These are phyloP conservation scores for Esox masquinongy DNA, from an alignment of 2,797 vertebrate genomes.

Conservation along the genomic window DNA sequence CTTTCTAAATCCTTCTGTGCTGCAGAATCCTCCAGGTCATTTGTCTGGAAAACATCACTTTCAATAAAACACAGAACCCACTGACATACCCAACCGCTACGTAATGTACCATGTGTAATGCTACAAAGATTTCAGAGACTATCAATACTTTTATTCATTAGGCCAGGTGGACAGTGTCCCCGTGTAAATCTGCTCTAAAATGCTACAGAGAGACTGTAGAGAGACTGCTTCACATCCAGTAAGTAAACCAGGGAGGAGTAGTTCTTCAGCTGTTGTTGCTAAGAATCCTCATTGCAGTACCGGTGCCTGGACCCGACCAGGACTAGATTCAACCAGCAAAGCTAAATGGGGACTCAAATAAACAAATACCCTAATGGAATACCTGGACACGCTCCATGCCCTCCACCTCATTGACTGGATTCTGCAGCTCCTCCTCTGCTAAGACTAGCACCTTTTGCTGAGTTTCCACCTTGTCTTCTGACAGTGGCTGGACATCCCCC, in stretches of 20 bases:
- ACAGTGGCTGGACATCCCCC: not conserved
- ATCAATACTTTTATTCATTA: not conserved
- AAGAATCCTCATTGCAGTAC: not conserved
- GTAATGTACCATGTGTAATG: not conserved
- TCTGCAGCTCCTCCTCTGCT: slow-evolving; percentile 12
- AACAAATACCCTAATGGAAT: not conserved
- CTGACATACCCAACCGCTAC: not conserved
- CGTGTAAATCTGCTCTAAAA: not conserved
- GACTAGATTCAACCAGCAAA: not conserved
- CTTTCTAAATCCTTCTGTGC: slow-evolving; percentile 19
- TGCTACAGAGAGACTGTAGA: not conserved
- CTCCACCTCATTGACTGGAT: slow-evolving; percentile 14
- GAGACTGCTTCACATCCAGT: not conserved
- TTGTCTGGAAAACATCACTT: slow-evolving; percentile 17
- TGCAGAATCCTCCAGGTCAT: slow-evolving; percentile 16
- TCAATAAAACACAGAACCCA: not conserved
- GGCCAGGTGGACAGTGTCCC: not conserved
- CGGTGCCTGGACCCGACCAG: not conserved
- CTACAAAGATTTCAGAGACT: not conserved
- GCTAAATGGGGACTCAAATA: not conserved
- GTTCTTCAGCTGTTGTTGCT: not conserved
- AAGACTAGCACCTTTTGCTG: not conserved
- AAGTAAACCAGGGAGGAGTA: not conserved
- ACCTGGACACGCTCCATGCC: slow-evolving; percentile 2
- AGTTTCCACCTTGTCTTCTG: slow-evolving; percentile 27